Percentiles rank a stretch among this genome's conserved stretches.
Evolutionary conservation across 2,888 invertebrate genomes (phyloP).

Genomic region (Thera obeliscata): DNA sequence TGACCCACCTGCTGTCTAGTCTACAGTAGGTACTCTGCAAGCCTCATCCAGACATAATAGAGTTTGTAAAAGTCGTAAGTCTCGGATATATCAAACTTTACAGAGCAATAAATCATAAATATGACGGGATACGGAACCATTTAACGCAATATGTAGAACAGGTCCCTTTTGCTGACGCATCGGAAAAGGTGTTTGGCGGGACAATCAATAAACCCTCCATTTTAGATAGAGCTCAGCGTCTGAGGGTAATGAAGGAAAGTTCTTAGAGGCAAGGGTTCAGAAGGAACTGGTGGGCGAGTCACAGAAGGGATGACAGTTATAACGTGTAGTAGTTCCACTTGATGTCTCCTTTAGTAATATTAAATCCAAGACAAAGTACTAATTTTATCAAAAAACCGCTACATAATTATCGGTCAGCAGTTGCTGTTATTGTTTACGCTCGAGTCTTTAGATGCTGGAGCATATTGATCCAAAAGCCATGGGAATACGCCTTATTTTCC

Average conservation of each 20-base stretch:
- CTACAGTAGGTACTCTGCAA: too few species aligned
- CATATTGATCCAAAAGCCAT: conserved; percentile 2
- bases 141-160: conserved; percentile 74
- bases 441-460: not conserved
- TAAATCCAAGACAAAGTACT: not conserved
- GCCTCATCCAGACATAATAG: not conserved
- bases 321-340: conserved; percentile 4
- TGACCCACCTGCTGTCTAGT: too few species aligned
- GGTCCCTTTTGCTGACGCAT: conserved; percentile 72
- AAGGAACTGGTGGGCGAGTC: conserved; percentile 52
- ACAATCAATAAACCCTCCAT: conserved; percentile 75
- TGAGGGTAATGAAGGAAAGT: conserved; percentile 49
- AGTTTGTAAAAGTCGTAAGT: conserved; percentile 15
- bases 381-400: not conserved
- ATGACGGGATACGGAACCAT: conserved; percentile 63
- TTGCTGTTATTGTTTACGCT: too few species aligned
- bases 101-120: conserved; percentile 59
- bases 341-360: not conserved
- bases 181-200: conserved; percentile 73
- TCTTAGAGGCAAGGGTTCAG: conserved; percentile 53
- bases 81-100: conserved; percentile 31
- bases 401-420: not conserved
- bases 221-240: conserved; percentile 56
- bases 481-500: conserved; percentile 12
- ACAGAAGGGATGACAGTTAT: conserved; percentile 15